Percentiles rank a stretch among this genome's conserved stretches.
Conservation (phyloP, 2,888 invertebrate genomes). For the Atethmia centrago region DNA sequence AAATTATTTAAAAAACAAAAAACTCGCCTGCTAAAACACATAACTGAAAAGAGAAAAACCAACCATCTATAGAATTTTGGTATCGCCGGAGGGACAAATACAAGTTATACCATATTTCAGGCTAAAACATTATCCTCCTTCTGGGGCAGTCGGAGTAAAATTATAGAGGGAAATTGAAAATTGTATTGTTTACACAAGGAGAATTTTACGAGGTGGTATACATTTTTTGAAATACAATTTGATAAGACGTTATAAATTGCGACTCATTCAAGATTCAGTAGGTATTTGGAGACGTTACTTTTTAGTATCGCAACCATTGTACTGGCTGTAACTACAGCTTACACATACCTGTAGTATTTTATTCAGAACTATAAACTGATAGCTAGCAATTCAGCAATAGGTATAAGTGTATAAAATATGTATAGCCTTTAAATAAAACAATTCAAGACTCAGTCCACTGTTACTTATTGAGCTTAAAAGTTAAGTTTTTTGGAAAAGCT, state of each 20-base stretch:
- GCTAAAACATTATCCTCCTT: no score
- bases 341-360: not conserved
- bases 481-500: conserved; percentile 44
- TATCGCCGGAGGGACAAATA: no score
- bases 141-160: no score
- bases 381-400: conserved; percentile 12
- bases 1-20: no score
- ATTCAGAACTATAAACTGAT: not conserved
- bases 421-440: conserved; percentile 30
- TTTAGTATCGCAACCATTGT: not conserved
- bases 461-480: conserved; percentile 22
- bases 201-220: not conserved
- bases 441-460: conserved; percentile 28
- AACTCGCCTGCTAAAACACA: no score
- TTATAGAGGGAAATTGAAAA: not conserved
- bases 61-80: no score
- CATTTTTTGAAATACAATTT: not conserved
- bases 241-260: not conserved
- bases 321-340: not conserved
- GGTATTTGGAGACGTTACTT: not conserved
- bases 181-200: not conserved
- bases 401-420: not conserved
- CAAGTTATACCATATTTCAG: no score
- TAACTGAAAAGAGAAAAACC: no score
- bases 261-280: not conserved